These are phyloP conservation scores for Paramuricea clavata DNA, from an alignment of 92 coral and sea anemone species.

Conservation along the genomic window DNA sequence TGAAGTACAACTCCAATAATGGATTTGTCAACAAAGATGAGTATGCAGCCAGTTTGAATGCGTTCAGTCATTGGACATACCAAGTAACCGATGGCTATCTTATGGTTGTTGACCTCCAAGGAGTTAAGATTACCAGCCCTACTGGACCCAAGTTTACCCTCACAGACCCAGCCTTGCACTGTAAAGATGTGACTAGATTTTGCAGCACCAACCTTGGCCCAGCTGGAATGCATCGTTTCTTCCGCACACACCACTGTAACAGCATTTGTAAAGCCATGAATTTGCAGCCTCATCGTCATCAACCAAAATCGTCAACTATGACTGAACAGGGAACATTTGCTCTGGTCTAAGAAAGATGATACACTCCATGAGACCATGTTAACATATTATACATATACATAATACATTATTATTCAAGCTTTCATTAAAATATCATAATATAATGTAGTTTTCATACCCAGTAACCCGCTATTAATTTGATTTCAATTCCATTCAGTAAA, in stretches of 20 bases:
- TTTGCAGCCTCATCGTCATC: constrained; percentile 26
- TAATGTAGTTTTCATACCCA: background rate
- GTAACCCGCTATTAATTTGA: too few relatives aligned
- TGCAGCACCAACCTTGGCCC: constrained; percentile 45
- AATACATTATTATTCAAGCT: constrained; percentile 16
- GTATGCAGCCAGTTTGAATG: constrained; percentile 49
- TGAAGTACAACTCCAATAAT: constrained; percentile 41
- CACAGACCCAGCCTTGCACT: constrained; percentile 47
- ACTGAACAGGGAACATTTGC: background rate
- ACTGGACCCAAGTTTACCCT: constrained; percentile 29
- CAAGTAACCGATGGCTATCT: constrained; percentile 36
- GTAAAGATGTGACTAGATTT: constrained; percentile 47
- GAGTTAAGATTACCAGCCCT: constrained; percentile 18
- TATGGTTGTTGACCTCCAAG: constrained; percentile 51
- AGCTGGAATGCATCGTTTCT: constrained; percentile 45
- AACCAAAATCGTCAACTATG: constrained; percentile 17
- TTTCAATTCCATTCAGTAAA: too few relatives aligned
- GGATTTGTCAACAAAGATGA: constrained; percentile 46
- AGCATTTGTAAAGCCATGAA: constrained; percentile 49
- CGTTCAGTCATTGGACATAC: constrained; percentile 57
- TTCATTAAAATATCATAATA: constrained; percentile 5
- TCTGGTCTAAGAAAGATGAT: background rate
- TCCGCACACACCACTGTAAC: constrained; percentile 54
- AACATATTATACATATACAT: background rate
- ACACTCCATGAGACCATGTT: background rate